Percentiles rank a stretch among this genome's conserved stretches.
phyloP scores from a whole-genome alignment of 2,888 invertebrate genomes.

The Acronicta psi region DNA sequence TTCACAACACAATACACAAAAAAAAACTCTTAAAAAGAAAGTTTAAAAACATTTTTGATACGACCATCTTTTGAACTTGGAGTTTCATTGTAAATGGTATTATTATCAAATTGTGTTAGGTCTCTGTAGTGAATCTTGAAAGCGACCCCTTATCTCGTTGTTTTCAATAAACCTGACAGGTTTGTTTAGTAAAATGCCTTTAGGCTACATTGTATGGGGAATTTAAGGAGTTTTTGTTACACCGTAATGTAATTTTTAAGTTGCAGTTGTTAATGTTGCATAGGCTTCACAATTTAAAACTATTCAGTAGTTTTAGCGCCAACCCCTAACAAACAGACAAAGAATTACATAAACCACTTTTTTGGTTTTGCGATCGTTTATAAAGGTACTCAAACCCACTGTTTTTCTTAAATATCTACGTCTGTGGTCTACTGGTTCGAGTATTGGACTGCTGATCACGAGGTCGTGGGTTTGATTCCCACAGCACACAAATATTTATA shows the following conservation, averaged over 20 bases:
- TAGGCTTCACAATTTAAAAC: no score
- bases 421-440: no score
- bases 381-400: no score
- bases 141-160: conserved; percentile 41
- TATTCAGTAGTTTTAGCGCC: no score
- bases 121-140: conserved; percentile 3
- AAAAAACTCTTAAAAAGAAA: neutral
- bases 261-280: no score
- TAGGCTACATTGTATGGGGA: conserved; percentile 50
- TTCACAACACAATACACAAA: conserved; percentile 4
- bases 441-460: no score
- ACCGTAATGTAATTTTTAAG: conserved; percentile 32
- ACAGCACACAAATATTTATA: no score
- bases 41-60: conserved; percentile 9
- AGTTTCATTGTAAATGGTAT: conserved; percentile 25
- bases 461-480: no score
- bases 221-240: conserved; percentile 29
- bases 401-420: no score
- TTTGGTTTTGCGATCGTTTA: no score
- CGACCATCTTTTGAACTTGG: conserved; percentile 11
- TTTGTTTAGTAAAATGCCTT: conserved; percentile 48
- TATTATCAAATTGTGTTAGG: conserved; percentile 24
- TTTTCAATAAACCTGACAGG: conserved; percentile 55
- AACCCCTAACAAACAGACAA: no score
- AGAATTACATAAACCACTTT: no score